Evolutionary conservation across 2,888 invertebrate species (phyloP).

Genomic region (Acanthosepion pharaonis): DNA sequence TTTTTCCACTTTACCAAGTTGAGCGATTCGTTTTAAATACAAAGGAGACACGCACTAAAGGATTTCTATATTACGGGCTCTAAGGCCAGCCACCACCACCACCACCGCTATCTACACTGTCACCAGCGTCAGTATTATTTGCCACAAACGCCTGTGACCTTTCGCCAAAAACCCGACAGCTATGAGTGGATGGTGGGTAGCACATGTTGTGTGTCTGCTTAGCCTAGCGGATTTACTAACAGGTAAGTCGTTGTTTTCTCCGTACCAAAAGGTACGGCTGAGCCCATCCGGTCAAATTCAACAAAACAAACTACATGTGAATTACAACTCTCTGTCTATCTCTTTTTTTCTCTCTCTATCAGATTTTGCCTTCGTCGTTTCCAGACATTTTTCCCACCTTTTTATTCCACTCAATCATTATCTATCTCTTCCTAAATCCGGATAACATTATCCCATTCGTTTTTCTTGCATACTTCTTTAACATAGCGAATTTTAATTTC

Average conservation of each 20-base stretch:
- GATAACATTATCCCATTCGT: too few relatives aligned
- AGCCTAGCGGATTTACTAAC: slow-evolving; percentile 33
- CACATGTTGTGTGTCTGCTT: slow-evolving; percentile 33
- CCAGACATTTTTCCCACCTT: too few relatives aligned
- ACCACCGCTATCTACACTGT: neutral
- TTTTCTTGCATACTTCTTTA: too few relatives aligned
- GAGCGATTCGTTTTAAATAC: neutral
- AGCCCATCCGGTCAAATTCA: neutral
- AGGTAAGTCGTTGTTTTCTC: neutral
- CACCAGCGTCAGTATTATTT: neutral
- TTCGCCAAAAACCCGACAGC: neutral
- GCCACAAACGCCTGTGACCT: slow-evolving; percentile 2
- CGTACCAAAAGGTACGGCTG: neutral
- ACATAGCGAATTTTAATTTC: too few relatives aligned
- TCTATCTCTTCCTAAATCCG: neutral
- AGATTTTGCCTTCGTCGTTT: neutral
- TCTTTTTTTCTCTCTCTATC: neutral
- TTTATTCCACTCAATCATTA: neutral
- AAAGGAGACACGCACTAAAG: neutral
- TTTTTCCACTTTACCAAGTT: neutral
- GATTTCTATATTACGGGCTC: too few relatives aligned
- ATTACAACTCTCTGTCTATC: neutral
- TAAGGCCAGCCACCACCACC: neutral
- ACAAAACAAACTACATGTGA: neutral
- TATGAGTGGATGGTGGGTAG: slow-evolving; percentile 9